Evolutionary conservation across 2,113 vertebrate genomes (phyloP).

Genomic region (Triplophysa tibetana): DNA sequence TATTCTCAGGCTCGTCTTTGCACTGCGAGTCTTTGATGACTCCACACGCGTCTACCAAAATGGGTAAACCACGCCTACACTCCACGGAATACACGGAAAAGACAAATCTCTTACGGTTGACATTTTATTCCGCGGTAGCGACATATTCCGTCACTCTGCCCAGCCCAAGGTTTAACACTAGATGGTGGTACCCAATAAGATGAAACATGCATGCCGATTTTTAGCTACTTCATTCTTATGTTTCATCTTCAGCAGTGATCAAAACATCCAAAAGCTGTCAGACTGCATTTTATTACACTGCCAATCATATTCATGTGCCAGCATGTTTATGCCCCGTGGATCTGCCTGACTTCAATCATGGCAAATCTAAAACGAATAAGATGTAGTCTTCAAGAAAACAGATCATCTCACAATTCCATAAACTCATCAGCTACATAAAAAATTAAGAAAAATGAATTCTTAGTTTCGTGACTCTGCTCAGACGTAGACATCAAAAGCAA

Average conservation of each 20-base stretch:
- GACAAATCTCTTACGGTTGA: no score
- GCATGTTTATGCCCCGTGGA: conserved; percentile 18
- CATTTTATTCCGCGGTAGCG: no score
- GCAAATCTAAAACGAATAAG: conserved; percentile 23
- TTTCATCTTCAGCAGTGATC: conserved; percentile 21
- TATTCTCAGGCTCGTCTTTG: no score
- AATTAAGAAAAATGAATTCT: neutral
- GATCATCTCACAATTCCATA: neutral
- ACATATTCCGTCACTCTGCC: no score
- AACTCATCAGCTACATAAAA: neutral
- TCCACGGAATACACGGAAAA: no score
- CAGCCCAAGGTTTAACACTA: conserved; percentile 34
- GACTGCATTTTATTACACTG: neutral
- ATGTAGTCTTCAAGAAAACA: conserved; percentile 11
- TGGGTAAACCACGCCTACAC: no score
- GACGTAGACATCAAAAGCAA: conserved; percentile 37
- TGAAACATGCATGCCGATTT: neutral
- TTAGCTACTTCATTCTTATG: conserved; percentile 6
- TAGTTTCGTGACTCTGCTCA: conserved; percentile 20
- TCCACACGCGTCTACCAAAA: no score
- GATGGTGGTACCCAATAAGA: conserved; percentile 25
- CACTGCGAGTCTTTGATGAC: no score
- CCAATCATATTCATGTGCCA: conserved; percentile 18
- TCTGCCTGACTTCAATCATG: conserved; percentile 23
- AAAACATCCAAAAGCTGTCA: conserved; percentile 32